These are phyloP conservation scores for Rhinophrynus dorsalis DNA, from an alignment of 2,797 vertebrate species.

Conservation along the genomic window DNA sequence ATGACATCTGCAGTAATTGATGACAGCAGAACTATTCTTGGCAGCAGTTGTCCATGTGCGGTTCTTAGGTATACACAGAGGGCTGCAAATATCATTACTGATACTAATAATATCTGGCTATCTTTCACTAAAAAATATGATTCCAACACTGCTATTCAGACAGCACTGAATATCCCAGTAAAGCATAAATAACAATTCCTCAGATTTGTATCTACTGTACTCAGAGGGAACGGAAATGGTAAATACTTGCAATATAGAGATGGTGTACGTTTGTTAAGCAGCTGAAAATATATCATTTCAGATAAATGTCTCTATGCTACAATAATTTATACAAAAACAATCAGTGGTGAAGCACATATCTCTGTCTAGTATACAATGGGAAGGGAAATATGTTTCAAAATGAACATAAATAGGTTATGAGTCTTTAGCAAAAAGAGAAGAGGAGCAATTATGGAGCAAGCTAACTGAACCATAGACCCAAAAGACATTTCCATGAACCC, in stretches of 20 bases:
- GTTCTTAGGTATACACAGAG: neutral
- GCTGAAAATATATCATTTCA: too few species aligned
- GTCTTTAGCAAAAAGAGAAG: too few species aligned
- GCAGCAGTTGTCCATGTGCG: neutral
- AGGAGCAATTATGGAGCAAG: too few species aligned
- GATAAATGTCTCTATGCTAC: too few species aligned
- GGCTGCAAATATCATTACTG: neutral
- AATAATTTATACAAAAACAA: too few species aligned
- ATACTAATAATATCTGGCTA: neutral
- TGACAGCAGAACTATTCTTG: neutral
- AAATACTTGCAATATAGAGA: neutral
- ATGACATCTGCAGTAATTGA: neutral
- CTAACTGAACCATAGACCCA: too few species aligned
- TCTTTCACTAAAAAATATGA: neutral
- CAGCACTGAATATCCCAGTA: neutral
- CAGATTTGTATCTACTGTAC: neutral
- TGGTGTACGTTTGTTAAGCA: too few species aligned
- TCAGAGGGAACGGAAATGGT: neutral
- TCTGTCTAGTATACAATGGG: too few species aligned
- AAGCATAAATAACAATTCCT: neutral
- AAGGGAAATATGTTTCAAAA: too few species aligned
- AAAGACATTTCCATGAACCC: too few species aligned
- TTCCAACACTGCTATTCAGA: neutral
- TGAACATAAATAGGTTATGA: too few species aligned
- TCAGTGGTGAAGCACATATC: too few species aligned